These are phyloP conservation scores for Anisognathus igniventris DNA, from an alignment of 2,797 vertebrate genomes.

Conservation along the genomic window DNA sequence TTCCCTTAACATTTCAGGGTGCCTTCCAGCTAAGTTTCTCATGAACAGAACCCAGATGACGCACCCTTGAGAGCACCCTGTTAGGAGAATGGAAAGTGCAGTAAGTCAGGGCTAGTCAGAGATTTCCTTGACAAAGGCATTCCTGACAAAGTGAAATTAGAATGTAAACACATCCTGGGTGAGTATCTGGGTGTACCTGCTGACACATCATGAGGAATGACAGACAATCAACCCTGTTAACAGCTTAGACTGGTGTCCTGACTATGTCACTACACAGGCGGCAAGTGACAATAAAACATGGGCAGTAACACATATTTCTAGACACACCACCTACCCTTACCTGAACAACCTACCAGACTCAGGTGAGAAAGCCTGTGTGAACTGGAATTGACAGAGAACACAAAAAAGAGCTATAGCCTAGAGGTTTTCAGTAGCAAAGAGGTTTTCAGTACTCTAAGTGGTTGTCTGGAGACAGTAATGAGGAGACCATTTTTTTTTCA, in stretches of 20 bases:
- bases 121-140: neutral
- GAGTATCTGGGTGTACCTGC: neutral
- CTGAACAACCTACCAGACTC: neutral
- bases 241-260: neutral
- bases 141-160: neutral
- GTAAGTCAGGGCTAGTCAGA: neutral
- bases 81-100: neutral
- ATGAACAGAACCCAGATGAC: neutral
- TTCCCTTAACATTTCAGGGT: neutral
- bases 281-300: neutral
- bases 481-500: neutral
- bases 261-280: neutral
- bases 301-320: neutral
- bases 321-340: neutral
- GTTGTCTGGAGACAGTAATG: neutral
- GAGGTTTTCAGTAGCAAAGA: neutral
- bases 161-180: neutral
- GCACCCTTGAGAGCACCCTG: neutral
- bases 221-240: neutral
- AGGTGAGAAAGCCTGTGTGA: neutral
- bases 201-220: neutral
- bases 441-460: neutral
- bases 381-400: neutral
- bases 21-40: neutral
- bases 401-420: neutral